Conservation (phyloP, 2,888 invertebrate species). For the Amphimallon solstitiale region DNA sequence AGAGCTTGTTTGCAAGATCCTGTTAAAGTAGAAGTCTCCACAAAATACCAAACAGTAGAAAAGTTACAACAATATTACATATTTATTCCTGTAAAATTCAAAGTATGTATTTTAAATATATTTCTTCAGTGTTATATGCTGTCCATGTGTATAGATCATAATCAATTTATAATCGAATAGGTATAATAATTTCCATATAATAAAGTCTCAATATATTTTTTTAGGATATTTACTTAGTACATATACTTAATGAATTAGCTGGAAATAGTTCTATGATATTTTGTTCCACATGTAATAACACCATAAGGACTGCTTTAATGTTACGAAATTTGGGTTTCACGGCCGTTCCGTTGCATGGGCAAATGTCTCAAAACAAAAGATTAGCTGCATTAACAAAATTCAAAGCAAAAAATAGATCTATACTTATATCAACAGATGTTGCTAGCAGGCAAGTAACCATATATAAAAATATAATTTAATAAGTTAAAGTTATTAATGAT, state of each 20-base stretch:
- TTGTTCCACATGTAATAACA: constrained; percentile 93
- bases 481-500: constrained; percentile 43
- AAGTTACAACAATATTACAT: constrained; percentile 94
- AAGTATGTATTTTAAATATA: constrained; percentile 73
- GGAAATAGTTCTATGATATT: constrained; percentile 98
- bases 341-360: constrained; percentile 98
- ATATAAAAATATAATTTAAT: constrained; percentile 20
- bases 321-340: constrained; percentile 90
- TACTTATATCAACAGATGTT: constrained; percentile 98
- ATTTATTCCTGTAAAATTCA: constrained; percentile 95
- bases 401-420: constrained; percentile 90
- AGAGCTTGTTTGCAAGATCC: constrained; percentile 94
- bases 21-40: constrained; percentile 94
- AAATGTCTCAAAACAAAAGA: constrained; percentile 98
- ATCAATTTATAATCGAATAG: too few species aligned
- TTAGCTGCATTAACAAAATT: constrained; percentile 96
- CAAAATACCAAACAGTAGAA: constrained; percentile 98
- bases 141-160: too few species aligned
- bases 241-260: constrained; percentile 92
- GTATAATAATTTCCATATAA: too few species aligned
- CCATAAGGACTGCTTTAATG: constrained; percentile 88
- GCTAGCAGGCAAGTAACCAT: constrained; percentile 80
- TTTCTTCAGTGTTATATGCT: neutral
- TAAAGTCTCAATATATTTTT: constrained; percentile 47
- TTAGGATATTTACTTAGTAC: constrained; percentile 95